Evolutionary conservation across 2,888 invertebrate genomes (phyloP), one percentile per base, ranked within the genome.

Genomic region (Gisinianus flammeolus): DNA sequence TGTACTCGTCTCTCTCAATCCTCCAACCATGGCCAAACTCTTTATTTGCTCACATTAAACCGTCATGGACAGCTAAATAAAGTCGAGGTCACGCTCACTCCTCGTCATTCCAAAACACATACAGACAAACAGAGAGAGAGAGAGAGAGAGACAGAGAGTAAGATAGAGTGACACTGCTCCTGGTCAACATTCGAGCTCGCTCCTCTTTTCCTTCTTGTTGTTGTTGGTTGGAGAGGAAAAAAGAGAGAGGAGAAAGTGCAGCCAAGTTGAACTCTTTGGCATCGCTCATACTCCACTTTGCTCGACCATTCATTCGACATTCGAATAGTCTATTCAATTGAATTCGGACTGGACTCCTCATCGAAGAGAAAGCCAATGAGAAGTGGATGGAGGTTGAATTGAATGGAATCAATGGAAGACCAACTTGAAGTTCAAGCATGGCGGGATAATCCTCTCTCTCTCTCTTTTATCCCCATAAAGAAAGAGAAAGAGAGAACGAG

Each of bases 401-500:
- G n/a, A n/a, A n/a, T n/a, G n/a, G n/a, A n/a, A n/a, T n/a, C n/a
- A n/a, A n/a, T n/a, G n/a, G n/a, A n/a, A n/a, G n/a, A n/a, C n/a
- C n/a, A n/a, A n/a, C n/a, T n/a, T n/a, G n/a, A n/a, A n/a, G n/a
- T n/a, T n/a, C n/a, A n/a, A n/a, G n/a, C n/a, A n/a, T 52, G 52
- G n/a, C n/a, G n/a, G n/a, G n/a, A n/a, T n/a, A n/a, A n/a, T n/a
- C n/a, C n/a, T 44, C 44, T 44, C 44, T 44, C 44, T 16, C 44
- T 16, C 44, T 44, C 62, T 8, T n/a, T 8, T 10, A 30, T 28
- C 12, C 67, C 19, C 28, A 66, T 31, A 52, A 74, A 56, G 62
- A 73, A 35, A 64, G 79, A 68, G 56, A 71, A 35, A 75, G 66
- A 62, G 67, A 69, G 69, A 28, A 44, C 24, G 33, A 35, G 68